A percentile compares a stretch with the other conserved stretches of the same genome.
Evolutionary conservation across 2,113 vertebrate genomes (phyloP).

Genomic region (Narcine bancroftii): DNA sequence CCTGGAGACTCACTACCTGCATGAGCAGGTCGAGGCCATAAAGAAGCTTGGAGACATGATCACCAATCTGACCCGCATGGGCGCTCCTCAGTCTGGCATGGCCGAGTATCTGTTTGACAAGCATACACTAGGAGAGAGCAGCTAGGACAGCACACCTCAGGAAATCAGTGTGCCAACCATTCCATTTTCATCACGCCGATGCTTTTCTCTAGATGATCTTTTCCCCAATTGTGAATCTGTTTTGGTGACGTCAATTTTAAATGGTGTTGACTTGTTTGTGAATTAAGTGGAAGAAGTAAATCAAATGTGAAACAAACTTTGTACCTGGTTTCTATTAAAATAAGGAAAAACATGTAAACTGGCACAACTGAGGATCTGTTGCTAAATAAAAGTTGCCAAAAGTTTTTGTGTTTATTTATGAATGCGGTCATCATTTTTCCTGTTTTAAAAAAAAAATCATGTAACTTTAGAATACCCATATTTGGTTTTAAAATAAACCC

Average conservation of each 20-base stretch:
- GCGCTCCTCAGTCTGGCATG: slow-evolving; percentile 41
- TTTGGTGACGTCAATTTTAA: not conserved
- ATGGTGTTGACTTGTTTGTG: slow-evolving; percentile 2
- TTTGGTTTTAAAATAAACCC: too few species aligned
- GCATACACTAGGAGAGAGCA: slow-evolving; percentile 46
- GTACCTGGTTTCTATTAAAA: not conserved
- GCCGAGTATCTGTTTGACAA: slow-evolving; percentile 53
- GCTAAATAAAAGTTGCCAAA: not conserved
- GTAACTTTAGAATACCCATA: too few species aligned
- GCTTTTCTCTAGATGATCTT: not conserved
- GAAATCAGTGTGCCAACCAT: not conserved
- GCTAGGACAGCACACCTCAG: not conserved
- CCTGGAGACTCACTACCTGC: slow-evolving; percentile 35
- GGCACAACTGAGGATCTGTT: not conserved
- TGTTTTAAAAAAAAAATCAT: too few species aligned
- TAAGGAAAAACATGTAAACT: not conserved
- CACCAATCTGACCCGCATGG: slow-evolving; percentile 46
- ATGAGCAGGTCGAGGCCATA: slow-evolving; percentile 29
- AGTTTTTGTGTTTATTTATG: not conserved
- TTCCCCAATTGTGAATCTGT: too few species aligned
- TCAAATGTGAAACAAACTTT: not conserved
- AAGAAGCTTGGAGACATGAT: slow-evolving; percentile 49
- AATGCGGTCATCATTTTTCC: too few species aligned
- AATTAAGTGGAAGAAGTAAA: not conserved
- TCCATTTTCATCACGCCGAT: not conserved